Evolutionary conservation across 2,113 vertebrate species (phyloP).

Genomic region (Prochilodus magdalenae): DNA sequence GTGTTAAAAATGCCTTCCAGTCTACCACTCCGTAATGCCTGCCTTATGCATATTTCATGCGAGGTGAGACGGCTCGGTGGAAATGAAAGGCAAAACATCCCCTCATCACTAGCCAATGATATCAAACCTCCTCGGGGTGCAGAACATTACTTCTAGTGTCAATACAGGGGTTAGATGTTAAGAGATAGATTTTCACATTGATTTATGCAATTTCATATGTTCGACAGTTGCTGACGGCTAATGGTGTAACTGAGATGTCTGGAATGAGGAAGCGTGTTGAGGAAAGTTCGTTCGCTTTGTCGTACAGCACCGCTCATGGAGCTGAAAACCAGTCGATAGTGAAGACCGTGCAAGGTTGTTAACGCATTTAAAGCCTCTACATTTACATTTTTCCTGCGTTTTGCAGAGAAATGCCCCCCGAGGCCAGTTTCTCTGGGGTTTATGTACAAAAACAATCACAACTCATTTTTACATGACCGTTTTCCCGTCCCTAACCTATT

Average conservation of each 20-base stretch:
- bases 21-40: constrained; percentile 47
- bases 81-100: constrained; percentile 53
- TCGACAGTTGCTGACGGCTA: constrained; percentile 35
- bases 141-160: constrained; percentile 44
- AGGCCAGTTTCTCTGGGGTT: no score
- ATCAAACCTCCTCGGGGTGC: constrained; percentile 49
- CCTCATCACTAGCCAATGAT: constrained; percentile 54
- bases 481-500: no score
- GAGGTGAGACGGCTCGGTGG: constrained; percentile 48
- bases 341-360: no score
- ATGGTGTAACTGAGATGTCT: constrained; percentile 31
- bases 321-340: not conserved
- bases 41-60: constrained; percentile 59
- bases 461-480: no score
- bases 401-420: no score
- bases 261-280: constrained; percentile 1
- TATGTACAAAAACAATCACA: no score
- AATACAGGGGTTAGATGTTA: constrained; percentile 49
- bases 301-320: not conserved
- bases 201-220: constrained; percentile 50
- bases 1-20: constrained; percentile 56
- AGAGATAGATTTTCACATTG: constrained; percentile 51
- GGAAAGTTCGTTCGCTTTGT: not conserved
- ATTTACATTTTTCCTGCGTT: no score
- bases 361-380: no score